Evolutionary conservation across 2,113 vertebrate genomes (phyloP).

Genomic region (Amazona guildingii): DNA sequence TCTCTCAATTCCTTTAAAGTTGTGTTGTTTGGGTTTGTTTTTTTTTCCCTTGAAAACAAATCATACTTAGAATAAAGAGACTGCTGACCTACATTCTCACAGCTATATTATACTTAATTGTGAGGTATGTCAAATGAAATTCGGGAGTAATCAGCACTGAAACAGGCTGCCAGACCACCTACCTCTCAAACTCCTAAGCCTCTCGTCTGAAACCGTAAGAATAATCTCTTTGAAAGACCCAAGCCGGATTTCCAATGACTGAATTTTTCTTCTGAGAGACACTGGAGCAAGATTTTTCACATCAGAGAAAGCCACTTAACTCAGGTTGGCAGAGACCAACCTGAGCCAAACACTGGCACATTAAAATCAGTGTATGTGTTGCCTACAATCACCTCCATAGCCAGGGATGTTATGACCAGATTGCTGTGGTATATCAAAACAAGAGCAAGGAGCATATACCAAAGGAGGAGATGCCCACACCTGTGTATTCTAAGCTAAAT

Average conservation of each 20-base stretch:
- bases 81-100: conserved; percentile 25
- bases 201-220: background rate
- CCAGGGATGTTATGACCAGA: background rate
- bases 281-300: background rate
- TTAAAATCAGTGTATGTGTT: background rate
- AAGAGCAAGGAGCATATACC: background rate
- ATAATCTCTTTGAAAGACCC: background rate
- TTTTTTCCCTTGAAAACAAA: conserved; percentile 17
- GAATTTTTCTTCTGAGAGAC: background rate
- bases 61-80: conserved; percentile 19
- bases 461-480: background rate
- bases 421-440: background rate
- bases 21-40: background rate
- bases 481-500: background rate
- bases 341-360: background rate
- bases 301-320: background rate
- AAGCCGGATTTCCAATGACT: background rate
- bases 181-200: background rate
- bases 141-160: background rate
- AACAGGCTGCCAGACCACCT: background rate
- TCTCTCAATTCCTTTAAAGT: conserved; percentile 26
- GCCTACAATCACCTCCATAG: background rate
- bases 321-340: background rate
- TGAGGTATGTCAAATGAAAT: background rate
- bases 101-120: conserved; percentile 5